These are phyloP conservation scores for Baccha elongata DNA, from an alignment of 2,888 invertebrate genomes.

Conservation along the genomic window DNA sequence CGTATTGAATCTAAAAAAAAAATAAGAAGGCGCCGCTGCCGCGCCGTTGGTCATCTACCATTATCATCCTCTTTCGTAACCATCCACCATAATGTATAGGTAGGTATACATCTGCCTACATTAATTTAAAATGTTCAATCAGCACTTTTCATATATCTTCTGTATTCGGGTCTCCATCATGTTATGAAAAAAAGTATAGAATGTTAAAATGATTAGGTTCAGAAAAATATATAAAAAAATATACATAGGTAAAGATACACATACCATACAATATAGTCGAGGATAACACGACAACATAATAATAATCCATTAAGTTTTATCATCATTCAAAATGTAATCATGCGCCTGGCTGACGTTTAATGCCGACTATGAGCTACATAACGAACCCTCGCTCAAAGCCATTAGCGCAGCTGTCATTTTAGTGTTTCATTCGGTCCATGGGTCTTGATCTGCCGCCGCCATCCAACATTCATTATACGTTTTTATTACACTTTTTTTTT, in stretches of 20 bases:
- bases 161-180: neutral
- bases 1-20: neutral
- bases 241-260: neutral
- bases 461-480: slow-evolving; percentile 15
- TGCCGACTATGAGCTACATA: slow-evolving; percentile 3
- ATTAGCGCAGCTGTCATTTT: slow-evolving; percentile 62
- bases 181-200: slow-evolving; percentile 19
- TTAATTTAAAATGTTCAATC: slow-evolving; percentile 68
- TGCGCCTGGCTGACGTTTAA: slow-evolving; percentile 45
- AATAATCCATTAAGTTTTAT: slow-evolving; percentile 71
- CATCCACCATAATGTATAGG: too few species aligned
- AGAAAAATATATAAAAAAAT: slow-evolving; percentile 21
- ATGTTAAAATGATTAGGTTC: slow-evolving; percentile 60
- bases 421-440: neutral
- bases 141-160: slow-evolving; percentile 48
- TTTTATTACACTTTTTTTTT: slow-evolving; percentile 22
- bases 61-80: neutral
- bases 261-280: slow-evolving; percentile 31
- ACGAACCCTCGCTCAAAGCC: slow-evolving; percentile 25
- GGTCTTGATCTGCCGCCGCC: neutral
- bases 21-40: slow-evolving; percentile 44
- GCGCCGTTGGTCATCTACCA: slow-evolving; percentile 51
- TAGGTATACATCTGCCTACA: slow-evolving; percentile 41
- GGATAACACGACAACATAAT: slow-evolving; percentile 67
- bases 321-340: slow-evolving; percentile 70